Evolutionary conservation across 2,113 vertebrate genomes (phyloP), one percentile per base, ranked within the genome.

Genomic region (Eidolon helvum): DNA sequence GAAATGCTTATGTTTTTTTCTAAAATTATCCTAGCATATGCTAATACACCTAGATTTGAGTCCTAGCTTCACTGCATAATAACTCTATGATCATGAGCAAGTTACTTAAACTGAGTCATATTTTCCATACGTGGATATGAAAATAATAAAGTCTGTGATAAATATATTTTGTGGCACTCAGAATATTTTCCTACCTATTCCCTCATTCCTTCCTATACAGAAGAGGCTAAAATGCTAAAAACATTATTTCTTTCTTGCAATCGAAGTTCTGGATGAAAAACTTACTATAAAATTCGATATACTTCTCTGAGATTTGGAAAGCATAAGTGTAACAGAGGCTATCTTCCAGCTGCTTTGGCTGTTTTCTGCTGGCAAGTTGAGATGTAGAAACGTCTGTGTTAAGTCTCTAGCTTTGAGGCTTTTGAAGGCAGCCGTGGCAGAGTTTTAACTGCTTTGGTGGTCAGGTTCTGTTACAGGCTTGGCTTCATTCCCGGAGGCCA

Each of bases 321-420:
- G 22, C 15, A 82, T 68, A 87, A 57, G 43, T 21, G n/a, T 21
- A 66, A 9, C 33, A 82, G 11, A 90, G 89, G 24, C 35, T 22
- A 7, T 53, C 45, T 90, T 48, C 15, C 28, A 71, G 55, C 53
- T 40, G 40, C 55, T 30, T 65, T 66, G 53, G 28, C 21, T 75
- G 5, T 40, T 65, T 77, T 43, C 53, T 57, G 59, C 35, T 68
- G 35, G 10, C 14, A 38, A 43, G 43, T 33, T 43, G 63, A 80
- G 22, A 38, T 12, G 10, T 40, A 15, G 10, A 7, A 14, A 10
- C 53, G 4, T 4, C 11, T 3, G 11, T 19, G 2, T 45, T n/a
- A 35, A 26, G 10, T 5, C 43, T 61, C 19, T 3, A 90, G 24
- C 22, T 59, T 24, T 11, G 18, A 40, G 66, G 9, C 10, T 68